phyloP scores from a whole-genome alignment of 2,113 vertebrate genomes.

The Malurus melanocephalus region DNA sequence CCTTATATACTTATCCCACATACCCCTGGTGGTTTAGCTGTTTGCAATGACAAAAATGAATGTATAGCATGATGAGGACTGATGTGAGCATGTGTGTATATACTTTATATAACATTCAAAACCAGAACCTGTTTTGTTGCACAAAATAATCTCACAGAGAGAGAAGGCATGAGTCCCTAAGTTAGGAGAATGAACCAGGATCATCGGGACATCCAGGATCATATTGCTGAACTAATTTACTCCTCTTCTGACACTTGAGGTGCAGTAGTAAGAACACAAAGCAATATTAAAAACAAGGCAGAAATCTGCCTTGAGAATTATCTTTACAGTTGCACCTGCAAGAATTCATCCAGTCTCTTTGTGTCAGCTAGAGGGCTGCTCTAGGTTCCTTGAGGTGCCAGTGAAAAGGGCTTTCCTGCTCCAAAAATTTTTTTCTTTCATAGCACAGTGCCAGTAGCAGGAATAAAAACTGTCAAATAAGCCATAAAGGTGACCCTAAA shows the following conservation, averaged over 20 bases:
- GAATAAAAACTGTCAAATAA: neutral
- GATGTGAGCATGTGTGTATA: neutral
- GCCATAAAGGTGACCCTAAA: neutral
- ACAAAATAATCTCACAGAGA: neutral
- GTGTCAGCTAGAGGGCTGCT: neutral
- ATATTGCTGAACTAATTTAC: neutral
- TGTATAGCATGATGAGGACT: neutral
- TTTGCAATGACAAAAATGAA: neutral
- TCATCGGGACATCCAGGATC: neutral
- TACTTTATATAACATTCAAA: neutral
- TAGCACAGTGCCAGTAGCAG: neutral
- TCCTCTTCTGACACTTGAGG: neutral
- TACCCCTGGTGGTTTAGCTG: neutral
- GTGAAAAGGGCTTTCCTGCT: neutral
- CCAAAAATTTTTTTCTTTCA: neutral
- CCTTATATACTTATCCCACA: neutral
- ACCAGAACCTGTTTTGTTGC: neutral
- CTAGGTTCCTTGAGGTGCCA: neutral
- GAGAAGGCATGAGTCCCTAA: neutral
- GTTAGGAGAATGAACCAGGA: neutral
- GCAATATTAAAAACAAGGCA: neutral
- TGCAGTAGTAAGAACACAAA: neutral
- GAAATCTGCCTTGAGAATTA: neutral
- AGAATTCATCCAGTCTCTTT: neutral
- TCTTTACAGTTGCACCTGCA: neutral